Conservation (phyloP, 2,888 invertebrate genomes). For the Parapristionchus giblindavisi region DNA sequence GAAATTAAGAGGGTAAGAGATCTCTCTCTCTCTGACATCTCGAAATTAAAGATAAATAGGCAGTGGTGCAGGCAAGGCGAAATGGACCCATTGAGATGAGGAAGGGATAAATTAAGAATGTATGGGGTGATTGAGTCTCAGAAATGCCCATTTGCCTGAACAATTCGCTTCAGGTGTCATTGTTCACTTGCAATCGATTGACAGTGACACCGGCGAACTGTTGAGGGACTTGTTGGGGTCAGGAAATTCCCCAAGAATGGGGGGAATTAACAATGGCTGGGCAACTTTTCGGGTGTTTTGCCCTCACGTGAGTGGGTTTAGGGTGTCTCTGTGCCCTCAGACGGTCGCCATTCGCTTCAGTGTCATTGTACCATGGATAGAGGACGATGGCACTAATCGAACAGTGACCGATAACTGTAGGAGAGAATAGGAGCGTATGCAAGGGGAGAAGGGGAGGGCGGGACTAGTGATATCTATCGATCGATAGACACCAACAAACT, state of each 20-base stretch:
- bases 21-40: too few species aligned
- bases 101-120: not conserved
- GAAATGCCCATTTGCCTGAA: conserved; percentile 4
- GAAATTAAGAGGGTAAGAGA: conserved; percentile 14
- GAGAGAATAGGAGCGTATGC: not conserved
- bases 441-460: not conserved
- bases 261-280: not conserved
- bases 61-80: not conserved
- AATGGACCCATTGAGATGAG: not conserved
- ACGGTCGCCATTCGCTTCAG: conserved; percentile 46
- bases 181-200: not conserved
- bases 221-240: conserved; percentile 7
- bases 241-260: not conserved
- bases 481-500: conserved; percentile 14
- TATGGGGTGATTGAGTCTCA: not conserved
- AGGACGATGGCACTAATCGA: conserved; percentile 25
- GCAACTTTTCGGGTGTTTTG: too few species aligned
- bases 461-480: conserved; percentile 8
- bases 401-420: not conserved
- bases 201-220: conserved; percentile 29
- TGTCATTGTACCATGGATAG: conserved; percentile 42
- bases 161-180: conserved; percentile 35
- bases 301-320: not conserved
- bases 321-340: not conserved
- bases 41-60: not conserved